Evolutionary conservation across 1,140 invertebrate genomes (phyloP), one percentile per base, ranked within the genome.

Genomic region (Lutraria rhynchaena): DNA sequence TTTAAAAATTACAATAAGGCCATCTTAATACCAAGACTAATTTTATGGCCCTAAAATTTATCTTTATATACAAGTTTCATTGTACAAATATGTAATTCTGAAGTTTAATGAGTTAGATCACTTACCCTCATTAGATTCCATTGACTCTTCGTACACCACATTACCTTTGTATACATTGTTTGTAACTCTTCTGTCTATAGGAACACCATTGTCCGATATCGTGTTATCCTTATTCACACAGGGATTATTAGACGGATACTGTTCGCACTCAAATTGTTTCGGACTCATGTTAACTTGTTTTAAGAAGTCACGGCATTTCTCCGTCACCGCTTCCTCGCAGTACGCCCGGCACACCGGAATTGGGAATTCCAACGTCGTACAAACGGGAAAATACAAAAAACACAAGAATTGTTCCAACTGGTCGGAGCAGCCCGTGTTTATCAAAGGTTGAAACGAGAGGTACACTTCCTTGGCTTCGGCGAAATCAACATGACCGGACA

Each of bases 351-450:
- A 71, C 0, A 57, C 69, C 11, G 19, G 46, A 35, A 71, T 55
- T 24, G 51, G 49, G n/a, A 9, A 9, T 2, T 41, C 31, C 11
- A 53, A 35, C 22, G 19, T 1, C 1, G 55, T 75, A 29, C 73
- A 75, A 1, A 55, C 53, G 17, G 73, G 58, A 31, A 63, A 46
- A 63, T 61, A 63, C 29, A 75, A n/a, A 51, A 75, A 49, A 61
- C 73, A 75, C 7, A 75, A n/a, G 27, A 75, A 75, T 15, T 75
- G 24, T 46, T 63, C 37, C 11, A 75, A 27, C 7, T 44, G 37
- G n/a, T 46, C 24, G 0, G 55, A 61, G 29, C 73, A 75, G 22
- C 49, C 24, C 15, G 24, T 31, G 17, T 44, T 57, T 29, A 75
- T 46, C 19, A 75, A 31, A 46, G 58, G 55, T 46, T 19, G 2